phyloP scores from a whole-genome alignment of 2,113 vertebrate species.

The Larimichthys crocea region DNA sequence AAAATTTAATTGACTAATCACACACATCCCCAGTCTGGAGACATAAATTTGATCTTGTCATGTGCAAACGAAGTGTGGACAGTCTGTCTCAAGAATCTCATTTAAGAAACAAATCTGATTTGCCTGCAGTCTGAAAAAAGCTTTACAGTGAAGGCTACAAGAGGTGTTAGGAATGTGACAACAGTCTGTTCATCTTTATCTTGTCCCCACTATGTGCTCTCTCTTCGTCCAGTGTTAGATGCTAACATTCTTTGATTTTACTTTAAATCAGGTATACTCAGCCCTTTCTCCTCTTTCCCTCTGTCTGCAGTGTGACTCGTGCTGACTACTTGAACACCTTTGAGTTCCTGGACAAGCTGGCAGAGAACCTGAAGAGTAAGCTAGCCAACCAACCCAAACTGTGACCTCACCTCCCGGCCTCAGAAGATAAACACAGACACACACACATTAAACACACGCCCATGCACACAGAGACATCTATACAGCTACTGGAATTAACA shows the following conservation, averaged over 20 bases:
- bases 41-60: no score
- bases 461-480: constrained; percentile 27
- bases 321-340: constrained; percentile 97
- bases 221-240: background rate
- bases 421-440: constrained; percentile 6
- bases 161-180: no score
- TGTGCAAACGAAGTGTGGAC: no score
- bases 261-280: background rate
- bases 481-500: constrained; percentile 3
- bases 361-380: constrained; percentile 93
- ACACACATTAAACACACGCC: constrained; percentile 14
- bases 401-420: constrained; percentile 72
- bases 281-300: background rate
- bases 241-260: no score
- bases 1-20: no score
- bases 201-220: no score
- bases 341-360: constrained; percentile 97
- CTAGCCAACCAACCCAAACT: constrained; percentile 88
- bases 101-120: no score
- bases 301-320: constrained; percentile 86
- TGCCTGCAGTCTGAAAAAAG: no score
- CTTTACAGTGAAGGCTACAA: no score
- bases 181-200: no score
- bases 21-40: no score
- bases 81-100: no score